Base-by-base conservation (phyloP, 2,888 invertebrate species). In the Epinotia nisella region DNA sequence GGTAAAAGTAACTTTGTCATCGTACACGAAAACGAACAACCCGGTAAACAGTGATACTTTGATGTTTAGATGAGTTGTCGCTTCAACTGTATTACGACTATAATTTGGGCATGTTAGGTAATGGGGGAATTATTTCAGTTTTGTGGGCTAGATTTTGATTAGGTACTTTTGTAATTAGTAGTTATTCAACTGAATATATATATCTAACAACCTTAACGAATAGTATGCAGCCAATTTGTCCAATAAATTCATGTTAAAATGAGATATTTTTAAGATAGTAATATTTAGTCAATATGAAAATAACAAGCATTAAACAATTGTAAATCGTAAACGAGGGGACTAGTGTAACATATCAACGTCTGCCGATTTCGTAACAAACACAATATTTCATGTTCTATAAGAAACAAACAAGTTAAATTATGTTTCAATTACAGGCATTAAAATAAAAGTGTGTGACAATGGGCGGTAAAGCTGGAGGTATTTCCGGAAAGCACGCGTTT, bases 371-470 rank as follows among this genome's bases (percentile, higher is more conserved):
- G 17, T 21, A 17, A 39, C 35, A 59, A 19, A 39, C 11, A 59
- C 5, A 2, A 10, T 15, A 13, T 35, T 35, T 21, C 4, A 21
- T 10, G 21, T 58, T n/a, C 17, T 7, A 58, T 21, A 17, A 19
- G 15, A 19, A 29, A 19, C 3, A 13, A 51, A 71, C 59, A 64
- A 70, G 49, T 49, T 49, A 39, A 56, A 51, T 73, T 19, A 68
- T 62, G 39, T 69, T 69, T 73, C 69, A 73, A 73, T 73, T 69
- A 73, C 10, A 53, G 17, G 53, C 62, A 73, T 73, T 73, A 64
- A n/a, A 73, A 49, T 56, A 69, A 64, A 69, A 71, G 35, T 59
- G 68, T 73, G 73, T 69, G 73, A 73, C 73, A 69, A 69, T 69
- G 69, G 73, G 58, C 69, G 59, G 53, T 73, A 64, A 72, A 64